Percentiles rank a stretch among this genome's conserved stretches.
These are phyloP conservation scores for Sanderia malayensis DNA, from an alignment of 30 jellyfish, hydroid and myxozoan genomes.

Conservation along the genomic window DNA sequence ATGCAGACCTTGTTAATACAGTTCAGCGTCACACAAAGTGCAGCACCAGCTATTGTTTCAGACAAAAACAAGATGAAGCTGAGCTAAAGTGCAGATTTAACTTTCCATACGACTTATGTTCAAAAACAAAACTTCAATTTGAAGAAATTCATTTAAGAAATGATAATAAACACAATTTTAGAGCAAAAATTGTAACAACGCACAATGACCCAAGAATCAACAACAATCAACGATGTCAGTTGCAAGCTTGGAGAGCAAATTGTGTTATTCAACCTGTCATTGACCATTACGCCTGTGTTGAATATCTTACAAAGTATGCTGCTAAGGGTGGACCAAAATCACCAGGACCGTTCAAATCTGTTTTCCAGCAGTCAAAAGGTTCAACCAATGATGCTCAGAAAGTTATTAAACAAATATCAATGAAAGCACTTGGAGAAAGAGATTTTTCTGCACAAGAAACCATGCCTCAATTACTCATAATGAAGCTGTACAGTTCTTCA, in stretches of 20 bases:
- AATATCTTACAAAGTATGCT: no score
- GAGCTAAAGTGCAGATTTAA: constrained; percentile 15
- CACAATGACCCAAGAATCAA: constrained; percentile 29
- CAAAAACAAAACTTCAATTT: constrained; percentile 10
- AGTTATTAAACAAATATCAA: not conserved
- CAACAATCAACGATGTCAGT: no score
- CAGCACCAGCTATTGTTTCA: constrained; percentile 6
- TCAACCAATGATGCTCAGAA: not conserved
- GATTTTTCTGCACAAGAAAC: constrained; percentile 26
- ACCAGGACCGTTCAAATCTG: no score
- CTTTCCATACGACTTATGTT: constrained; percentile 15
- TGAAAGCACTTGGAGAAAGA: constrained; percentile 11
- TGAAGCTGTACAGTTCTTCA: constrained; percentile 34
- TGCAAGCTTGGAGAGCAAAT: constrained; percentile 37
- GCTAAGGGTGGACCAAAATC: no score
- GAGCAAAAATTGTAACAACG: constrained; percentile 24
- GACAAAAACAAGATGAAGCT: not conserved
- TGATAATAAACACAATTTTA: not conserved
- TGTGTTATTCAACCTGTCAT: not conserved
- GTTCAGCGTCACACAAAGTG: constrained; percentile 29
- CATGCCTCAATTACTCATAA: not conserved
- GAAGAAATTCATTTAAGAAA: constrained; percentile 22
- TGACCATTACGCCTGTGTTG: not conserved
- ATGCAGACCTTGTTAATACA: constrained; percentile 27
- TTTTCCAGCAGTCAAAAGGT: no score